Conservation (phyloP, 2,888 invertebrate species). For the Cosmorhoe ocellata region DNA sequence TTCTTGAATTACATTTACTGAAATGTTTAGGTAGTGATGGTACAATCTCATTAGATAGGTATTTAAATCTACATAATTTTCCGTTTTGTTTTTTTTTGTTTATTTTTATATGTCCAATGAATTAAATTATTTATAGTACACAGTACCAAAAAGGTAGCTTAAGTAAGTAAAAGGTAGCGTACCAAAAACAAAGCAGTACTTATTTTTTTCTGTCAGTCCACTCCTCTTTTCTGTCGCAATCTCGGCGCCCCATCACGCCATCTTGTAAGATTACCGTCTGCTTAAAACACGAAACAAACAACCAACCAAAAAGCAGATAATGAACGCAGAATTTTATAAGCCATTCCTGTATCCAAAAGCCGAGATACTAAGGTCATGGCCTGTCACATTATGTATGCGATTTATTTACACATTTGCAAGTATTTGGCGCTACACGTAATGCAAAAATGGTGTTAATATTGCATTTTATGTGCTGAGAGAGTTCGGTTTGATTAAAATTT, state of each 20-base stretch:
- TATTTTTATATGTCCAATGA: background rate
- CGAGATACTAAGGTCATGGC: constrained; percentile 54
- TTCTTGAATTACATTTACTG: constrained; percentile 12
- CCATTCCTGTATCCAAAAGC: constrained; percentile 55
- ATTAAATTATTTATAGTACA: background rate
- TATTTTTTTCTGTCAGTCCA: constrained; percentile 62
- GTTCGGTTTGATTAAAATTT: constrained; percentile 65
- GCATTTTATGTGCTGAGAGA: constrained; percentile 65
- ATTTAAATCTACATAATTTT: constrained; percentile 13
- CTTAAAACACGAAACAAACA: constrained; percentile 62
- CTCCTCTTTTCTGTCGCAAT: constrained; percentile 61
- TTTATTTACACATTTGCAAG: constrained; percentile 64
- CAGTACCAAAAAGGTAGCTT: background rate
- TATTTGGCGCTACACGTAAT: constrained; percentile 66
- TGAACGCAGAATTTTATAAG: constrained; percentile 67
- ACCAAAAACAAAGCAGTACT: constrained; percentile 20
- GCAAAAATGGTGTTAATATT: constrained; percentile 72
- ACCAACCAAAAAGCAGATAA: constrained; percentile 55
- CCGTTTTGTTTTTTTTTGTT: background rate
- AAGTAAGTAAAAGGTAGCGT: too few species aligned
- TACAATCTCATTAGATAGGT: constrained; percentile 4
- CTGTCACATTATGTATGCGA: constrained; percentile 67
- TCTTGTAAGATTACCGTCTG: constrained; percentile 62
- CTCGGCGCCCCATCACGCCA: constrained; percentile 69
- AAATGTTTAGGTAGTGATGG: constrained; percentile 4